phyloP scores from a whole-genome alignment of 2,113 vertebrate genomes.

The Rattus rattus region DNA sequence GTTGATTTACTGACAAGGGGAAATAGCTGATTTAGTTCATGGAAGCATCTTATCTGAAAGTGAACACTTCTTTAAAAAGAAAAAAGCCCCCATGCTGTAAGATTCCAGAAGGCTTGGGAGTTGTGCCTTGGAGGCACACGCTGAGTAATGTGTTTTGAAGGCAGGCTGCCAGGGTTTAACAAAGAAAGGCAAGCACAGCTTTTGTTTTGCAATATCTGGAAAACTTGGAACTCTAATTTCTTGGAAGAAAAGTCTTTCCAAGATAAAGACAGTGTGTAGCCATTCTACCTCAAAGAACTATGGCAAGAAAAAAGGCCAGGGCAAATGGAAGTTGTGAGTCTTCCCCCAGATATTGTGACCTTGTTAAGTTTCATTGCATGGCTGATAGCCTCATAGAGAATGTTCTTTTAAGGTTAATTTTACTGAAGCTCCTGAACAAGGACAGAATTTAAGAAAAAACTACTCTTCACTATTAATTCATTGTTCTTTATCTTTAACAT shows the following conservation, averaged over 20 bases:
- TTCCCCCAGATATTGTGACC: background rate
- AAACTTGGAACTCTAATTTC: constrained; percentile 65
- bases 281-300: constrained; percentile 54
- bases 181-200: constrained; percentile 59
- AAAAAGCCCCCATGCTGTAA: constrained; percentile 33
- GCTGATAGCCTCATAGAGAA: background rate
- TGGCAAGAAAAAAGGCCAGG: constrained; percentile 50
- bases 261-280: constrained; percentile 68
- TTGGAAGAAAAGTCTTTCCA: constrained; percentile 68
- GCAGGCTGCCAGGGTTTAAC: constrained; percentile 65
- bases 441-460: background rate
- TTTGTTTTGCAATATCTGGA: constrained; percentile 65
- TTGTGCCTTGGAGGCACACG: constrained; percentile 34
- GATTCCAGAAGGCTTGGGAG: constrained; percentile 53
- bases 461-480: background rate
- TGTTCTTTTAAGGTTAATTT: background rate
- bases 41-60: constrained; percentile 45
- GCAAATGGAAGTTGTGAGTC: background rate
- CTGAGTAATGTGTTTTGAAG: constrained; percentile 67
- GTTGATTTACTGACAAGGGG: constrained; percentile 22
- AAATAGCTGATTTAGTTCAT: constrained; percentile 51
- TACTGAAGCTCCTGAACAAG: constrained; percentile 10
- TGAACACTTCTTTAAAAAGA: constrained; percentile 51
- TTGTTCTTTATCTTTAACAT: constrained; percentile 17
- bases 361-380: constrained; percentile 28